These are phyloP conservation scores for Cryptus viduatorius DNA, from an alignment of 2,888 invertebrate species.

Conservation along the genomic window DNA sequence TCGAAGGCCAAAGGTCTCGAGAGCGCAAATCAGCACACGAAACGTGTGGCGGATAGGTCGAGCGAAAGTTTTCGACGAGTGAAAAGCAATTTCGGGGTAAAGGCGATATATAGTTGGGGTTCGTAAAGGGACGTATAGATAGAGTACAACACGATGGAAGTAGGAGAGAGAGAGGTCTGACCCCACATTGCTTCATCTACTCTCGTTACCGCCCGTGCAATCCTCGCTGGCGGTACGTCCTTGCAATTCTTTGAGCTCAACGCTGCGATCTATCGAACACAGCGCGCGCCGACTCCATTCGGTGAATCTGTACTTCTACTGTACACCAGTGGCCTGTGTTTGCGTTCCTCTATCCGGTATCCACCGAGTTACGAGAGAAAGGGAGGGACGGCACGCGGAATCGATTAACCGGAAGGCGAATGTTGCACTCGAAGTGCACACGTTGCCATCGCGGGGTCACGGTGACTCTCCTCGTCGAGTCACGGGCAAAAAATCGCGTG, in stretches of 20 bases:
- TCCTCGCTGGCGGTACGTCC: constrained; percentile 68
- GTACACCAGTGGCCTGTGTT: constrained; percentile 22
- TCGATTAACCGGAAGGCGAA: constrained; percentile 65
- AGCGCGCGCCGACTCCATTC: constrained; percentile 34
- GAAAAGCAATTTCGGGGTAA: constrained; percentile 57
- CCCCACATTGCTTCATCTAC: constrained; percentile 50
- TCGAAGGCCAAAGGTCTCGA: constrained; percentile 59
- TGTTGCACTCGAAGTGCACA: constrained; percentile 59
- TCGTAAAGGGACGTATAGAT: constrained; percentile 15
- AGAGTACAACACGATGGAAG: constrained; percentile 20
- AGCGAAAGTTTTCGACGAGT: constrained; percentile 50
- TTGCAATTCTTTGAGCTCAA: constrained; percentile 56
- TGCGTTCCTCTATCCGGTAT: constrained; percentile 9
- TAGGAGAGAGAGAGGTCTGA: constrained; percentile 38
- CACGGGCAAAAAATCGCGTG: constrained; percentile 68
- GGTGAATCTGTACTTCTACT: background rate
- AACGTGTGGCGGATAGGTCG: constrained; percentile 21
- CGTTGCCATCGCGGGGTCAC: constrained; percentile 55
- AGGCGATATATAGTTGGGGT: constrained; percentile 1
- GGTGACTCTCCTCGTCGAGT: constrained; percentile 60
- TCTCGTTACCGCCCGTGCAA: constrained; percentile 65
- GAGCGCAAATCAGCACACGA: constrained; percentile 41
- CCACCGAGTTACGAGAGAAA: background rate
- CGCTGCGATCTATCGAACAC: constrained; percentile 12
- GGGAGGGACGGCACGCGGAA: constrained; percentile 24